Evolutionary conservation across 2,888 invertebrate species (phyloP), one percentile per base, ranked within the genome.

Genomic region (Philopedon plagiatum): DNA sequence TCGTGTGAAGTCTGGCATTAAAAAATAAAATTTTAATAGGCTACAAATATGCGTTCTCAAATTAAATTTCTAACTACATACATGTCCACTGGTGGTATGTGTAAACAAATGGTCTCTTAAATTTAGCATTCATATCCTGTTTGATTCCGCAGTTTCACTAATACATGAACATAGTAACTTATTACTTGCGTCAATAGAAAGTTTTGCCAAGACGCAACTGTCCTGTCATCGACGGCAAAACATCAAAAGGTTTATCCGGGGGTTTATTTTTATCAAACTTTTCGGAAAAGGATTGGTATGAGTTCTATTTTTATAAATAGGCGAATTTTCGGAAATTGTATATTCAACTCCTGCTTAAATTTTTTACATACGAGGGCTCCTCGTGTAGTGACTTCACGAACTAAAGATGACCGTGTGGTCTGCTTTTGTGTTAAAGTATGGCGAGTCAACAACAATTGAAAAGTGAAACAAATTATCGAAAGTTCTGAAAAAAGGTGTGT

Each of bases 281-380:
- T 64, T 54, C n/a, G 1, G 54, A 65, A 57, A 57, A 26, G 18
- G 19, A 65, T 57, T 65, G 57, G 65, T 57, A 32, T 29, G 19
- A 34, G 41, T 65, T 34, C 57, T 29, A 56, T n/a, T 65, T 65
- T 54, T 56, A 65, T 65, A 65, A 65, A 56, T 65, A 65, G 65
- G 19, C n/a, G 2, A 23, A 2, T 46, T 46, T 46, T 46, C 13
- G 5, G 37, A 39, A 39, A 39, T 46, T 21, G 46, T 23, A n/a
- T 23, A 2, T 11, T 23, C 21, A 46, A 11, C 9, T 46, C 4
- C 19, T 15, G 41, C 41, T 18, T 18, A 15, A 5, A 46, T 46
- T 21, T 19, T 5, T 26, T 26, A 13, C 26, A n/a, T 34, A 34
- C 34, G 34, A 11, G 34, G 34, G n/a, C n/a, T 34, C n/a, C 34